A percentile compares a stretch with the other conserved stretches of the same genome.
Evolutionary conservation across 2,113 vertebrate species (phyloP).

Genomic region (Empidonax alnorum): DNA sequence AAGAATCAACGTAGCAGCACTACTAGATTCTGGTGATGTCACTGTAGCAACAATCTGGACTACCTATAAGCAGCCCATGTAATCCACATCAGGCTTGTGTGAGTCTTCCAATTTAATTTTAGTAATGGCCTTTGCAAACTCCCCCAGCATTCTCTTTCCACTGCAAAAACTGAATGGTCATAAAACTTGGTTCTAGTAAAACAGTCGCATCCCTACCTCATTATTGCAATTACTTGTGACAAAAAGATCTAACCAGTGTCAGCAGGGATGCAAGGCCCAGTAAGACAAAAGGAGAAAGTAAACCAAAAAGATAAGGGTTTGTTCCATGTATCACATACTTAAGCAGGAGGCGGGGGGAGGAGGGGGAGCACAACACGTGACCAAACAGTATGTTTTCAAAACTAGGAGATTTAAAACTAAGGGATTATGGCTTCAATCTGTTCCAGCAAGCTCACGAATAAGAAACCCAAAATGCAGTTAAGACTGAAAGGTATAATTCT

Average conservation of each 20-base stretch:
- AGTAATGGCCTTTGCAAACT: neutral
- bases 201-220: neutral
- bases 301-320: neutral
- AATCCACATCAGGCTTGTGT: neutral
- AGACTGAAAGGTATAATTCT: neutral
- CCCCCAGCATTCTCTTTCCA: neutral
- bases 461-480: neutral
- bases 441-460: neutral
- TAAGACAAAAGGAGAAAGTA: neutral
- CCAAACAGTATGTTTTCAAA: neutral
- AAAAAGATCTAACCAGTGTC: neutral
- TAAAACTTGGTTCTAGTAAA: neutral
- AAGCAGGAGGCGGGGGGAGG: neutral
- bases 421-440: conserved; percentile 13
- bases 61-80: neutral
- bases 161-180: neutral
- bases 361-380: neutral
- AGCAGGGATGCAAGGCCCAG: neutral
- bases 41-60: neutral
- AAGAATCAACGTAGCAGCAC: neutral
- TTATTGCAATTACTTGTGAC: neutral
- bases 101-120: neutral
- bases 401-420: neutral
- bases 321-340: neutral
- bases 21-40: neutral